phyloP scores from a whole-genome alignment of 2,888 invertebrate species.

The Habrosyne pyritoides region DNA sequence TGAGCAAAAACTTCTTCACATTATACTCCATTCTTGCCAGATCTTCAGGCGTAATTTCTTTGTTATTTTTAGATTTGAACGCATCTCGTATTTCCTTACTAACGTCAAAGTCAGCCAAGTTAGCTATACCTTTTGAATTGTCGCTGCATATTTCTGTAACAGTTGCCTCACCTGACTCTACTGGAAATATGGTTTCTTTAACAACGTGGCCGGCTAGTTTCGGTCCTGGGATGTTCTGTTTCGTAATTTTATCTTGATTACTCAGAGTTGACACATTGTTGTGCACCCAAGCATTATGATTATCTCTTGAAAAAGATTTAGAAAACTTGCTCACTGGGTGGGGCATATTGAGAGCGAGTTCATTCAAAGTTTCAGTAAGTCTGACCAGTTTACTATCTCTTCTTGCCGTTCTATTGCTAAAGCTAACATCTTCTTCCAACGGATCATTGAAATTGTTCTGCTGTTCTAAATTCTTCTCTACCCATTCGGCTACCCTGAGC shows the following conservation, averaged over 20 bases:
- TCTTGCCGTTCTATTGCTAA: conserved; percentile 54
- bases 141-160: conserved; percentile 66
- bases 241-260: conserved; percentile 43
- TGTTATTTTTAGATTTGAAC: conserved; percentile 60
- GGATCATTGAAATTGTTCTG: conserved; percentile 76
- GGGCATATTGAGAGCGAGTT: conserved; percentile 76
- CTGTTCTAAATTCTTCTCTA: conserved; percentile 85
- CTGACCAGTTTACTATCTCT: conserved; percentile 67
- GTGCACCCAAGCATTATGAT: conserved; percentile 59
- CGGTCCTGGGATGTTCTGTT: conserved; percentile 34
- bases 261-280: conserved; percentile 41
- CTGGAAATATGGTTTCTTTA: conserved; percentile 76
- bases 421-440: conserved; percentile 69
- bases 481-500: conserved; percentile 90
- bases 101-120: conserved; percentile 48
- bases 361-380: conserved; percentile 72
- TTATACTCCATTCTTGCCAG: conserved; percentile 90
- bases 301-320: conserved; percentile 59
- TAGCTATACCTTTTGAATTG: conserved; percentile 53
- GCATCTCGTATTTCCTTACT: conserved; percentile 55
- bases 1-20: conserved; percentile 89
- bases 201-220: conserved; percentile 57
- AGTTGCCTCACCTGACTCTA: conserved; percentile 66
- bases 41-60: conserved; percentile 80
- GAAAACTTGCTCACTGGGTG: conserved; percentile 78